Evolutionary conservation across 1,140 invertebrate genomes (phyloP), one percentile per base, ranked within the genome.

Genomic region (Heliothis virescens): DNA sequence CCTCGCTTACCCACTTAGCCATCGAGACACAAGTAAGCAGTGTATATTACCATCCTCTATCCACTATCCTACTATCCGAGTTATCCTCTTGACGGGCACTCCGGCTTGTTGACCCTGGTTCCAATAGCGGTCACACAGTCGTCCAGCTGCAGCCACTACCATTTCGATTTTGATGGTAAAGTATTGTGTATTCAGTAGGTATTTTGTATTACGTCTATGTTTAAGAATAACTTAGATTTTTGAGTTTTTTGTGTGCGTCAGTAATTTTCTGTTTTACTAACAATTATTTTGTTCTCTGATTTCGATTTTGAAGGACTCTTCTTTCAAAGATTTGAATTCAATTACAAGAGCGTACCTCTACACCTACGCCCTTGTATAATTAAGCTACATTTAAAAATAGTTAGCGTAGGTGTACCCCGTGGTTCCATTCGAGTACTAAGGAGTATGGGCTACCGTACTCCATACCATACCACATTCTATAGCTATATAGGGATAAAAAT

Each of bases 1-100:
- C 9, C 60, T 9, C 62, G 62, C 29, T 63, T 41, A 63, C n/a
- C 62, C 62, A 63, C 62, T 63, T 63, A 63, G 62, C 41, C 15
- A 15, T 53, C 9, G 57, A 60, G 57, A 29, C 57, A 60, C 57
- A 13, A 29, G 57, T 60, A 18, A 26, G 12, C 57, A 60, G 57
- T 60, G 57, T 60, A 60, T 60, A 60, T 60, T 60, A 26, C 57
- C 13, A 26, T 15, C 57, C 57, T 13, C 21, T 60, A 13, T 41
- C 57, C 57, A 5, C 57, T 60, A 29, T 60, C 15, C 57, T 1
- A 15, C 52, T 53, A 13, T 53, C 57, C 12, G 4, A 5, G 21
- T 26, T 26, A 60, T 63, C 5, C 62, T 47, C 62, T 63, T 63
- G 62, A 63, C 62, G 26, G 62, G 62, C 34, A 63, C 62, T 63